Base-by-base conservation (phyloP, 2,888 invertebrate species). In the Drosophila stalkeri region DNA sequence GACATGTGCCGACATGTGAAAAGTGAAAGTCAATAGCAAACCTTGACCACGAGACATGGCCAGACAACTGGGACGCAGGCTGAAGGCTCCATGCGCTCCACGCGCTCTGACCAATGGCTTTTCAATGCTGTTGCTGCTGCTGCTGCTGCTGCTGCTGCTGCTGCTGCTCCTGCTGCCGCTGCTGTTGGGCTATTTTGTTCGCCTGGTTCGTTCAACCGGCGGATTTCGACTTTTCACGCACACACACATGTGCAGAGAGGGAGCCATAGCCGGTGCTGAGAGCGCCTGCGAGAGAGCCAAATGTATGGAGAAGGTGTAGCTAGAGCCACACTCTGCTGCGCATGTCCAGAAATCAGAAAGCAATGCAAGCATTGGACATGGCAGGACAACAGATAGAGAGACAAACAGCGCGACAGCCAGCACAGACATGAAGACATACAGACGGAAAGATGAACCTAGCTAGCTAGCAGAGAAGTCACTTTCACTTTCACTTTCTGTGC, bases 1-100 rank as follows among this genome's bases (percentile, higher is more conserved):
- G 43, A 57, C 46, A 41, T 49, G 51, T 49, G 51, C 72, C 73
- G 79, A 84, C 88, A 89, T 87, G 77, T 80, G 89, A 65, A 91
- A 91, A 91, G 91, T 91, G 91, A 91, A 91, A 91, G 91, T 91
- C 91, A 91, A 90, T 90, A 85, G 83, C 68, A 85, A 92, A 92
- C 92, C 92, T 92, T 92, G 92, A 92, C 92, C 92, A 92, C 86
- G 89, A 80, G 76, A 75, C 80, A 66, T 71, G 88, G 75, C 59
- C 81, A 73, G 82, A 76, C 72, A 67, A 81, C 64, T 67, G 64
- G 76, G 63, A 66, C 57, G 64, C 47, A 57, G 54, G 56, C 61
- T 35, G 39, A 37, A 35, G 31, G 51, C 55, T 46, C 63, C 20
- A 51, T 23, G 54, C 54, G 54, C 54, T 54, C 54, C 54, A 54